phyloP scores from a whole-genome alignment of 64 coral and sea anemone genomes.

The Montipora cactus region DNA sequence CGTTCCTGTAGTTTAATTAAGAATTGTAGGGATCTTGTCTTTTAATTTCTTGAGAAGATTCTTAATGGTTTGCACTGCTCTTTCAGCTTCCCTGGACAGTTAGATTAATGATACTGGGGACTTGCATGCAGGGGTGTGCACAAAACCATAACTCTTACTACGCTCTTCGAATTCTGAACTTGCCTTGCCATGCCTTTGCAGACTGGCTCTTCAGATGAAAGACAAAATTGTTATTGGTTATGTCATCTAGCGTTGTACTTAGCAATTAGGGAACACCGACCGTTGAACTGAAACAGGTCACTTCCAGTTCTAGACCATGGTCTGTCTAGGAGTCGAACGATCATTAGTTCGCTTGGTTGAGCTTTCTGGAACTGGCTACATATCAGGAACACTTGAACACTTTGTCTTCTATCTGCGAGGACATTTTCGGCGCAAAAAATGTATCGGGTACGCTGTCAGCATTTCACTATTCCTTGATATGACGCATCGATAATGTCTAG shows the following conservation, averaged over 20 bases:
- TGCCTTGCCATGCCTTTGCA: too few relatives aligned
- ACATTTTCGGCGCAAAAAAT: constrained; percentile 47
- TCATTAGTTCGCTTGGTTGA: constrained; percentile 53
- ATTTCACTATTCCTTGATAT: not conserved
- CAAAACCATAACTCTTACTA: too few relatives aligned
- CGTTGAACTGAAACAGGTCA: constrained; percentile 62
- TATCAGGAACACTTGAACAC: constrained; percentile 31
- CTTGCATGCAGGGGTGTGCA: too few relatives aligned
- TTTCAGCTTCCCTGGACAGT: too few relatives aligned
- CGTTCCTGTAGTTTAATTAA: too few relatives aligned
- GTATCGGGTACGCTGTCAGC: constrained; percentile 64
- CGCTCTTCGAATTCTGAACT: too few relatives aligned
- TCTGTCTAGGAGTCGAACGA: constrained; percentile 52
- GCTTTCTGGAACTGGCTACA: constrained; percentile 16
- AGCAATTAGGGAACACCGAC: constrained; percentile 21
- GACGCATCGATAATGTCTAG: constrained; percentile 68
- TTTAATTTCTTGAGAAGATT: too few relatives aligned
- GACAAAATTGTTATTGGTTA: too few relatives aligned
- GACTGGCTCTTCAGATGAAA: too few relatives aligned
- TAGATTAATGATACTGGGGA: too few relatives aligned
- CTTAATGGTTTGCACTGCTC: too few relatives aligned
- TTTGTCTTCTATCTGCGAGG: constrained; percentile 44
- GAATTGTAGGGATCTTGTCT: too few relatives aligned
- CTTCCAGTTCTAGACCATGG: constrained; percentile 72
- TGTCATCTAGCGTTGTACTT: not conserved